Evolutionary conservation across 2,888 invertebrate species (phyloP), one percentile per base, ranked within the genome.

Genomic region (Blastobasis lacticolella): DNA sequence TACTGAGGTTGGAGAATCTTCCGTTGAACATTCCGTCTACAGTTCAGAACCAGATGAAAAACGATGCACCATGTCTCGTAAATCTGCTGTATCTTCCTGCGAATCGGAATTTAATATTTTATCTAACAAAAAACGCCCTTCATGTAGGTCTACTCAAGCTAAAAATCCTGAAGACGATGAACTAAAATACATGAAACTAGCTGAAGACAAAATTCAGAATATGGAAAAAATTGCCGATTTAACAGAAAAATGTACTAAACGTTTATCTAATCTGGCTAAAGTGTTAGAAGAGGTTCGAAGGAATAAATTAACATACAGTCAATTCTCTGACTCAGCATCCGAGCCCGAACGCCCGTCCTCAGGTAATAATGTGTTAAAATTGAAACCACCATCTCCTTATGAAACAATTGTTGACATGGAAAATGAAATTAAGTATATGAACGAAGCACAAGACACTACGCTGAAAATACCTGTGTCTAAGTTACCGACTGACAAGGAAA

Each of bases 221-320:
- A 88, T 87, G 80, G 87, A 87, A 61, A 87, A 86, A 72, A 86
- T 88, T 49, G 87, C 88, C 10, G 80, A 84, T 57, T 69, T 87
- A 37, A 88, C 88, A 5, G 86, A 88, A 63, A 84, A 82, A 66
- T 88, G 88, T 60, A 85, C 86, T 5, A 75, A 81, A 63, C 71
- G 87, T n/a, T 70, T 89, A 45, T 85, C 84, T 6, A 81, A 81
- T 61, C 75, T 89, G 37, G 85, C 87, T 5, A 84, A 81, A 67
- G 85, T 88, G 45, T 65, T 89, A 48, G 83, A 88, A 57, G 81
- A 88, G 75, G 88, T 89, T 3, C 75, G 89, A 55, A 81, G 71
- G 66, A 86, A 82, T 61, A 89, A 89, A 66, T 61, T 75, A 50
- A 78, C 67, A 38, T 87, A 85, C 49, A 81, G 78, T 56, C 84